Base-by-base conservation (phyloP, 2,888 invertebrate species). In the Gasteruption jaculator region DNA sequence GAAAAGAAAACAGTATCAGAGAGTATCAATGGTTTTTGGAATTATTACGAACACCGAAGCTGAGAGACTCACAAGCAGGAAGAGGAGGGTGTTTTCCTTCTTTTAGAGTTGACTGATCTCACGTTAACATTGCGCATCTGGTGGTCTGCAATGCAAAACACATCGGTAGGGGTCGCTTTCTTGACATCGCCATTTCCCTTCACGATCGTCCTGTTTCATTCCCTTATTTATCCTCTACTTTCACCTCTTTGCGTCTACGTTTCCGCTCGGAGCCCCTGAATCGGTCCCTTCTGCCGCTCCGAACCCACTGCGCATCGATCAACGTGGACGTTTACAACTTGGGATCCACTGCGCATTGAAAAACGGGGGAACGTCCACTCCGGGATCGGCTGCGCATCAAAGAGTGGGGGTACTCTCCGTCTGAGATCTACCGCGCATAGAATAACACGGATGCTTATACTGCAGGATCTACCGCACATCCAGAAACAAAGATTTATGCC, bases 121-220 rank as follows among this genome's bases (percentile, higher is more conserved):
- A 78, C 79, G 78, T 80, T 80, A 78, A 80, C 80, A 81, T 80
- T 81, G 79, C 80, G 80, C 80, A 78, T 80, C 79, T 81, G 80
- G 79, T 78, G 81, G 80, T 82, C 82, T 82, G 81, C 79, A 82
- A 82, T 80, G 79, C 79, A 78, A 81, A 81, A 79, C 80, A 78
- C 63, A 70, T 44, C 63, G 65, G 69, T 66, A 66, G 67, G 65
- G 58, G 36, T n/a, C 33, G 18, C 32, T 42, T 37, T 38, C 16
- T 31, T 32, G 29, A 41, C 30, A 29, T 38, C 39, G 21, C 29
- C 38, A 25, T 12, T 45, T 34, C 38, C 26, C 36, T 38, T 16
- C 30, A 19, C 27, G 29, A 12, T 25, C 39, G 38, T 33, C 38
- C 43, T 48, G 11, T 29, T n/a, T 44, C 39, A 8, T 18, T 27